A percentile compares a stretch with the other conserved stretches of the same genome.
These are phyloP conservation scores for Rhynchomys soricoides DNA, from an alignment of 2,113 vertebrate genomes.

Conservation along the genomic window DNA sequence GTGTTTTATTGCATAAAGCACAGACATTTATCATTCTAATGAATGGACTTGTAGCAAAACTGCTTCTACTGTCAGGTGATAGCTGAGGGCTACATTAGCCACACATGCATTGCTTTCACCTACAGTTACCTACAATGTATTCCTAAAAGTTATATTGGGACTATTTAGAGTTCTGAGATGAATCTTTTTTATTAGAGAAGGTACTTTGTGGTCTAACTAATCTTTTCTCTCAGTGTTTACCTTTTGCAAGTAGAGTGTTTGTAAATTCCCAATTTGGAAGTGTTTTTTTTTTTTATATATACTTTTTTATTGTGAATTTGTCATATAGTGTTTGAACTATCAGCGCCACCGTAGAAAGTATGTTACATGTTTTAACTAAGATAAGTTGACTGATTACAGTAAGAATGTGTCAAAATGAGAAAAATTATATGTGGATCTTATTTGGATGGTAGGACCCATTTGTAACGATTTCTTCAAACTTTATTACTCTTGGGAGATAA, in stretches of 20 bases:
- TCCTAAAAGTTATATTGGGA: neutral
- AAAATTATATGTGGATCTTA: neutral
- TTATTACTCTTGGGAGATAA: slow-evolving; percentile 36
- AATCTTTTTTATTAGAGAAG: neutral
- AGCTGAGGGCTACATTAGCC: neutral
- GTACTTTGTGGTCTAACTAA: neutral
- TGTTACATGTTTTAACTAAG: neutral
- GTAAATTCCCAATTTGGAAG: slow-evolving; percentile 14
- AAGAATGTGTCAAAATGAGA: slow-evolving; percentile 38
- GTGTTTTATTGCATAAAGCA: neutral
- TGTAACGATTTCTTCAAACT: slow-evolving; percentile 39
- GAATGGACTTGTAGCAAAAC: slow-evolving; percentile 19
- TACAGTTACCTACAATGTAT: neutral
- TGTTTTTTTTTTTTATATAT: neutral
- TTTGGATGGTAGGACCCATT: neutral
- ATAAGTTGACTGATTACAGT: slow-evolving; percentile 23
- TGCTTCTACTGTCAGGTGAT: neutral
- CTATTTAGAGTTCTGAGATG: neutral
- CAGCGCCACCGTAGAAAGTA: neutral
- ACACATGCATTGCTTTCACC: neutral
- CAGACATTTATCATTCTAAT: slow-evolving; percentile 50
- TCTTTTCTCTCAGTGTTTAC: neutral
- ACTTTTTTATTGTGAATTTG: neutral
- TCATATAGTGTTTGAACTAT: neutral
- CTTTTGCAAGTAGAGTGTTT: neutral